These are phyloP conservation scores for Lacanobia oleracea DNA, from an alignment of 2,888 invertebrate genomes.

Conservation along the genomic window DNA sequence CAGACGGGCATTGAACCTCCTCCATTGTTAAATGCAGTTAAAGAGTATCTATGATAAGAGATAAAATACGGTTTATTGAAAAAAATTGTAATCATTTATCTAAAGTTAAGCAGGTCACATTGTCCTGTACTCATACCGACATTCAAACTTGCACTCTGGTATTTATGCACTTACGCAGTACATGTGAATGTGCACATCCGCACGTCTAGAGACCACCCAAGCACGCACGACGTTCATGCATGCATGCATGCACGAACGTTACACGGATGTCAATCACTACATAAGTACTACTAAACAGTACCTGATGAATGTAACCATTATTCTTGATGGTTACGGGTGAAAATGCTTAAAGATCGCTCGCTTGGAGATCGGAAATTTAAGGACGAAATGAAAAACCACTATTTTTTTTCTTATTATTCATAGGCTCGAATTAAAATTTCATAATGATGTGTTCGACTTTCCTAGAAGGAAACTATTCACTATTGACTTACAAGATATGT, in stretches of 20 bases:
- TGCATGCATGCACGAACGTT: conserved; percentile 30
- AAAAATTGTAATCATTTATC: no score
- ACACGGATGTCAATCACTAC: conserved; percentile 22
- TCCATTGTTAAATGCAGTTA: no score
- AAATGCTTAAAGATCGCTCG: neutral
- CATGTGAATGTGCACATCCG: conserved; percentile 11
- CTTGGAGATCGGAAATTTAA: conserved; percentile 11
- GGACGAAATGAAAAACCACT: no score
- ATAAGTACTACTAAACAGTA: conserved; percentile 4
- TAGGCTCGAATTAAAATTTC: no score
- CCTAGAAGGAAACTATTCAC: no score
- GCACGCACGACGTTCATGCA: conserved; percentile 32
- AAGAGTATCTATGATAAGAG: no score
- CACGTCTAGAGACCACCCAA: conserved; percentile 35
- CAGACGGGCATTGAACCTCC: no score
- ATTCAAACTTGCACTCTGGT: neutral
- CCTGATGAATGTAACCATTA: neutral
- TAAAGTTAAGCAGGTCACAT: neutral
- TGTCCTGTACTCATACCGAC: neutral
- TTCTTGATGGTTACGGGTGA: neutral
- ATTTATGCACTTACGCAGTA: conserved; percentile 1
- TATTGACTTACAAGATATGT: no score
- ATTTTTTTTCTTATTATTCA: no score
- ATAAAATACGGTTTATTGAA: no score
- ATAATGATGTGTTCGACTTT: no score